Evolutionary conservation across 2,888 invertebrate species (phyloP), one percentile per base, ranked within the genome.

Genomic region (Dione vanillae): DNA sequence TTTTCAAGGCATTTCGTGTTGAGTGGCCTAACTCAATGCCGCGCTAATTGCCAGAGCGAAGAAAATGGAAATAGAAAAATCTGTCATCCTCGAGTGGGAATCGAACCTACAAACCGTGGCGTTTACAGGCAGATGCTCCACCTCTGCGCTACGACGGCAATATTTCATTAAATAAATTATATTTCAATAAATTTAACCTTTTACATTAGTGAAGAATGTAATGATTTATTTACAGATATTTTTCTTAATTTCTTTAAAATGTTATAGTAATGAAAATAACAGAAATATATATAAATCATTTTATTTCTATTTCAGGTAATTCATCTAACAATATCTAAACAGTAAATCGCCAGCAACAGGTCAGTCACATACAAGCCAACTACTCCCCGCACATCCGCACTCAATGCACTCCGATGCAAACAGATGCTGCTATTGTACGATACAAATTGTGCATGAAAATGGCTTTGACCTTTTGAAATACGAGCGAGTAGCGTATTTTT

Each of bases 381-480:
- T 16, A 56, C 45, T 59, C 59, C 56, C 67, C 56, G 56, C 69
- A 71, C 66, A 65, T 71, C 52, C 68, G 70, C 67, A 49, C 54
- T 65, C 61, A 74, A 70, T 66, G 58, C 69, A 47, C 56, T 56
- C 65, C 40, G 65, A 58, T 71, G 71, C 64, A 73, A 64, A 65
- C 73, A 74, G 71, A 70, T 72, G 72, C 40, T 61, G 11, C 52
- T 49, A 61, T 73, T 71, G 69, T 70, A 72, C 70, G 61, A 64
- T 64, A 68, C 69, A 75, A 75, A 76, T 74, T 71, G 74, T 74
- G 71, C 74, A 71, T 74, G 74, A 72, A 78, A 75, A 70, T 72
- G 67, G 64, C 70, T 40, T 65, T 58, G 69, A 72, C 59, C 65
- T 75, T 75, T 74, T 73, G 66, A 73, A 74, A 68, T 70, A 69